phyloP scores from a whole-genome alignment of 2,797 vertebrate genomes.

The Picus viridis region DNA sequence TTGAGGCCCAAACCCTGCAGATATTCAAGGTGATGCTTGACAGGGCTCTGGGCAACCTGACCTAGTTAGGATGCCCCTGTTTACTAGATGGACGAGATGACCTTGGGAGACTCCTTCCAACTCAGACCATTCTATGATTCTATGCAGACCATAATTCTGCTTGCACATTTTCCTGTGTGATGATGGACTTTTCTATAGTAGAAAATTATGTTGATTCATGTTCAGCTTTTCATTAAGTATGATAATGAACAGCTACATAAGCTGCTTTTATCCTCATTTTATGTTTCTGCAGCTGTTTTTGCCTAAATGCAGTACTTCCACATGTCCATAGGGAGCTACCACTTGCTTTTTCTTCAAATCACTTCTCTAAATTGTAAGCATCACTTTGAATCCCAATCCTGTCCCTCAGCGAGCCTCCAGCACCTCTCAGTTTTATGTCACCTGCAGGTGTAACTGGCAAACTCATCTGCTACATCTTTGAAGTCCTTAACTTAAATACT shows the following conservation, averaged over 20 bases:
- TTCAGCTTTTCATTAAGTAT: not conserved
- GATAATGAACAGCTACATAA: not conserved
- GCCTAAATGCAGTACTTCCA: not conserved
- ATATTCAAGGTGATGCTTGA: too few species aligned
- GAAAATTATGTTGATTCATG: not conserved
- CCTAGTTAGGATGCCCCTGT: too few species aligned
- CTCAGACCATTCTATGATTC: too few species aligned
- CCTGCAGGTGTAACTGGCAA: not conserved
- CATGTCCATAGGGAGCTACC: not conserved
- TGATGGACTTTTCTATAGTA: not conserved
- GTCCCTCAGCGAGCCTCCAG: not conserved
- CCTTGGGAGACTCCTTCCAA: too few species aligned
- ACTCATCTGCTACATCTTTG: not conserved
- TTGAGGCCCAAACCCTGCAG: too few species aligned
- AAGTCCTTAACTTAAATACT: not conserved
- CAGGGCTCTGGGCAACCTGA: too few species aligned
- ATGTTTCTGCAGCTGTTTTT: not conserved
- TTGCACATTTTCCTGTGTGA: not conserved
- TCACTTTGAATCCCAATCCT: too few species aligned
- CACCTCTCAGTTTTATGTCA: not conserved
- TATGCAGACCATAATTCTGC: not conserved
- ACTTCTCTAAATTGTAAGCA: too few species aligned
- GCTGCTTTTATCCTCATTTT: not conserved
- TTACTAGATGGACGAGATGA: too few species aligned
- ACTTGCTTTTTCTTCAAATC: not conserved